Evolutionary conservation across 1,140 invertebrate genomes (phyloP).

Genomic region (Antheraea pernyi): DNA sequence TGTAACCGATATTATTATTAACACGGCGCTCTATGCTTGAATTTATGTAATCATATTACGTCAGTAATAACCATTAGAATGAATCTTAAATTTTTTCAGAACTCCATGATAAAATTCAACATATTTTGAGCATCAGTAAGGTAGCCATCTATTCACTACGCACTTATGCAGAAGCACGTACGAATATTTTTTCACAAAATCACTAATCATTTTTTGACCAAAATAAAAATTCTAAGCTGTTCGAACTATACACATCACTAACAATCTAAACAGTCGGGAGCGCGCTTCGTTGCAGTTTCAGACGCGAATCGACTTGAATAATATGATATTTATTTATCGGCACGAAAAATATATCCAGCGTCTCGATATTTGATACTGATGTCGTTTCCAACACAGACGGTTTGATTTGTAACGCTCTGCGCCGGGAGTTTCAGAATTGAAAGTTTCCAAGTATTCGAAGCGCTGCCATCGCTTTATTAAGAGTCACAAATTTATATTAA

Average conservation of each 20-base stretch:
- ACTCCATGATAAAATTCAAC: too few relatives aligned
- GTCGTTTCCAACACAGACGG: conserved; percentile 1
- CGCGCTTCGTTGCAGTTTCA: conserved; percentile 9
- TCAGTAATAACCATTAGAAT: too few relatives aligned
- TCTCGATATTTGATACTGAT: conserved; percentile 6
- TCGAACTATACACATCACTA: conserved; percentile 1
- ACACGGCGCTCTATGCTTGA: too few relatives aligned
- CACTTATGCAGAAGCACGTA: too few relatives aligned
- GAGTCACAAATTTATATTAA: conserved; percentile 1
- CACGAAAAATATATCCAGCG: conserved; percentile 2
- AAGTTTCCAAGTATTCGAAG: conserved; percentile 1
- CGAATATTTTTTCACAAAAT: too few relatives aligned
- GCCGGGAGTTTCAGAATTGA: neutral
- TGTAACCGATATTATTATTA: too few relatives aligned
- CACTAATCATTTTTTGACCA: too few relatives aligned
- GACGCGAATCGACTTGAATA: conserved; percentile 10
- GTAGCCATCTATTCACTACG: too few relatives aligned
- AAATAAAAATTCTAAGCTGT: neutral
- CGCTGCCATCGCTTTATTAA: too few relatives aligned
- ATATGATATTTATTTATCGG: conserved; percentile 16
- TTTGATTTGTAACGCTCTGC: neutral
- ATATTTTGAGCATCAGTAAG: too few relatives aligned
- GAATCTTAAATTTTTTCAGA: too few relatives aligned
- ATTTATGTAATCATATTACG: too few relatives aligned
- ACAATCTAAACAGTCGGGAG: conserved; percentile 4